Conservation (phyloP, 2,797 vertebrate genomes). For the Karalla daura region DNA sequence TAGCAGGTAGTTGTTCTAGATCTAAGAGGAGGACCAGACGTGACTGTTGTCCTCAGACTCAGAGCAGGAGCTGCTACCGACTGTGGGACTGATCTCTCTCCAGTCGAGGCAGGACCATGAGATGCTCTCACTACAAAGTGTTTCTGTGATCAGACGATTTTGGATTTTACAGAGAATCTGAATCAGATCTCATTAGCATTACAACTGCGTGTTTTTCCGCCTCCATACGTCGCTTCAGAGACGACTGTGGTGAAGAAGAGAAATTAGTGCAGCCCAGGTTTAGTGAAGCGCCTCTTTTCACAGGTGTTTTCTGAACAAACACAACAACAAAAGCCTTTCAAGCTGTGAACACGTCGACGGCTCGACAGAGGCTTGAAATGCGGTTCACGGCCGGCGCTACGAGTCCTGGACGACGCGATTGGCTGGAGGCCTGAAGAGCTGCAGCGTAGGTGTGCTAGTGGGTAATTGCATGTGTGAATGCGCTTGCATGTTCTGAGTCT, state of each 20-base stretch:
- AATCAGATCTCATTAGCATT: conserved; percentile 5
- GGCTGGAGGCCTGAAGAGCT: conserved; percentile 63
- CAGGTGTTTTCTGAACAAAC: conserved; percentile 44
- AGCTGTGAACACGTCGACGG: conserved; percentile 11
- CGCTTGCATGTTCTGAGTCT: conserved; percentile 11
- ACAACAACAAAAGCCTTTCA: conserved; percentile 33
- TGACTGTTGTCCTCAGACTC: no score
- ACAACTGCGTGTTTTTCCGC: neutral
- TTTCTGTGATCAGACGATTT: conserved; percentile 1
- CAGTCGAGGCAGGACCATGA: no score
- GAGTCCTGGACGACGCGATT: conserved; percentile 47
- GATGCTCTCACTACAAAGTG: no score
- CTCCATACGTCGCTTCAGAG: conserved; percentile 13
- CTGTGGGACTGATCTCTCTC: no score
- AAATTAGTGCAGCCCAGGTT: neutral
- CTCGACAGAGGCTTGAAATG: conserved; percentile 41
- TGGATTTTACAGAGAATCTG: neutral
- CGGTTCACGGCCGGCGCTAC: conserved; percentile 39
- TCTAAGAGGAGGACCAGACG: no score
- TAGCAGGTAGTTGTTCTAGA: no score
- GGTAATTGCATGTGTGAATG: conserved; percentile 43
- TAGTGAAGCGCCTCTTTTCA: neutral
- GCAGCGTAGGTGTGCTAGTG: conserved; percentile 45
- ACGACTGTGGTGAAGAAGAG: neutral
- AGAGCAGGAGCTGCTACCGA: no score